phyloP scores from a whole-genome alignment of 2,888 invertebrate species.

The Platycheirus albimanus region DNA sequence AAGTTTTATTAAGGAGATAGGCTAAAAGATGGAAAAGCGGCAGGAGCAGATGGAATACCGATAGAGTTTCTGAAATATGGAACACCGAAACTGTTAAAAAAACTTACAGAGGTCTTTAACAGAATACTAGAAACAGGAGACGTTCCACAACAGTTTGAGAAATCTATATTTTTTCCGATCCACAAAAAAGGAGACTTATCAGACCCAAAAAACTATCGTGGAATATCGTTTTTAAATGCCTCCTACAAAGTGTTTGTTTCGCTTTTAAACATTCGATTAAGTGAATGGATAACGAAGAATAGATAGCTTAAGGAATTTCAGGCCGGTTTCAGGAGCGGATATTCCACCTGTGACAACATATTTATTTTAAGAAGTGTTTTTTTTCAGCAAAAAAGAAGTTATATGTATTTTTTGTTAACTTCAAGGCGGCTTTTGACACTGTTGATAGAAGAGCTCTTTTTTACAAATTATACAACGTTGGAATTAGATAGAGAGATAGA shows the following conservation, averaged over 20 bases:
- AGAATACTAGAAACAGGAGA: neutral
- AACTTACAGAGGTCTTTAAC: no score
- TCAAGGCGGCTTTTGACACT: neutral
- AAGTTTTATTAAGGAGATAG: no score
- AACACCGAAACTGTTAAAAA: neutral
- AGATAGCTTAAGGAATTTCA: no score
- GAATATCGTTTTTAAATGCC: neutral
- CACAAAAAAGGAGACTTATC: neutral
- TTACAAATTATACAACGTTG: no score
- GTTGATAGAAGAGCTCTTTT: no score
- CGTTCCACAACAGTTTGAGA: neutral
- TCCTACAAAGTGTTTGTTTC: neutral
- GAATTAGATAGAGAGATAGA: no score
- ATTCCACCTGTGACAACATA: neutral
- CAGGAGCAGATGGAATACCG: no score
- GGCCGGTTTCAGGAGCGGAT: neutral
- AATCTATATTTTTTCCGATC: neutral
- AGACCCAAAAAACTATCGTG: neutral
- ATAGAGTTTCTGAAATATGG: no score
- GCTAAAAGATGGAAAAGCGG: no score
- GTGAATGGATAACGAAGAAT: no score
- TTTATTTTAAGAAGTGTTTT: neutral
- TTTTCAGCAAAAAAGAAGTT: neutral
- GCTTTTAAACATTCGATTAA: no score
- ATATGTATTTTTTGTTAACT: neutral